phyloP scores from a whole-genome alignment of 2,113 vertebrate genomes.

The Promerops cafer region DNA sequence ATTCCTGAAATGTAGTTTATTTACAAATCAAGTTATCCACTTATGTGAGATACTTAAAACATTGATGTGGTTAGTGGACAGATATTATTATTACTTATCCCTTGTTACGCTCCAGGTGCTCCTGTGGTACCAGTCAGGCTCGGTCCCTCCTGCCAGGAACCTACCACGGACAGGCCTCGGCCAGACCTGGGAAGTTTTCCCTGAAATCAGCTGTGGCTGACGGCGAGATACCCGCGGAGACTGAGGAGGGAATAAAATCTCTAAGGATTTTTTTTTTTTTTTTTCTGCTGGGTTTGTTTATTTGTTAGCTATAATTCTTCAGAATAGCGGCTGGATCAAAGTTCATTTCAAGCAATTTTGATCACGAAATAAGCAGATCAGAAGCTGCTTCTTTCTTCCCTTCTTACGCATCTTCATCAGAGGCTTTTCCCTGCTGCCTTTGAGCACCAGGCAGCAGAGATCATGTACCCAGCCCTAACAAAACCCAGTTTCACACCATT shows the following conservation, averaged over 20 bases:
- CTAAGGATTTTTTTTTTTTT: background rate
- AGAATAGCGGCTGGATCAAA: background rate
- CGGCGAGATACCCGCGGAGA: background rate
- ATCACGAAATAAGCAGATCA: background rate
- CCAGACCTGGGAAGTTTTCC: background rate
- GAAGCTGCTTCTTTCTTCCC: background rate
- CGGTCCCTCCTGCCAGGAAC: background rate
- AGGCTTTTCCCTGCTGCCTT: background rate
- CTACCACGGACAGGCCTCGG: background rate
- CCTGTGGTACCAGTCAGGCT: background rate
- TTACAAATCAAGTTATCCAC: slow-evolving; percentile 46
- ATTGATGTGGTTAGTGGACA: slow-evolving; percentile 6
- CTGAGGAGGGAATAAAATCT: background rate
- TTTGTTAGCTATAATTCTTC: background rate
- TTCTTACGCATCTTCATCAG: background rate
- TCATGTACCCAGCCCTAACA: background rate
- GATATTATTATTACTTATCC: slow-evolving; percentile 43
- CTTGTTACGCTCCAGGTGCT: slow-evolving; percentile 26
- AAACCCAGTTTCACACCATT: background rate
- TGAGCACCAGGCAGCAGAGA: background rate
- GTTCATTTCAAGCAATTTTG: background rate
- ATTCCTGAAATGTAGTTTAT: slow-evolving; percentile 41
- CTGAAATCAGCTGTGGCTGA: rapidly evolving
- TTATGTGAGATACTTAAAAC: background rate
- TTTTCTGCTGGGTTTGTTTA: background rate